Percentiles rank a stretch among this genome's conserved stretches.
Evolutionary conservation across 1,140 invertebrate genomes (phyloP).

Genomic region (Neodiprion fabricii): DNA sequence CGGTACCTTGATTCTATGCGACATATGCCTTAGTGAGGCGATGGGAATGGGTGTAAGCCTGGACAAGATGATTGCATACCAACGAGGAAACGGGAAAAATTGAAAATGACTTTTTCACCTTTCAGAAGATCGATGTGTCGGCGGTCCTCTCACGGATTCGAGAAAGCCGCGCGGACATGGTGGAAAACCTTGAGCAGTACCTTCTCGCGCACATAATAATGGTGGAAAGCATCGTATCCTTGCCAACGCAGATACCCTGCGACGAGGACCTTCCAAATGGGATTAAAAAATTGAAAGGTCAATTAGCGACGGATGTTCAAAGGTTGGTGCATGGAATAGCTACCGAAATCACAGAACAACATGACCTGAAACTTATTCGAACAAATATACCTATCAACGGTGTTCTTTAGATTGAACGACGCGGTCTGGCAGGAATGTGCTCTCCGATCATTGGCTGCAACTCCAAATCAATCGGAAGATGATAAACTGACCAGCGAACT

Average conservation of each 20-base stretch:
- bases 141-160: slow-evolving; percentile 33
- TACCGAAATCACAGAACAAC: too few species aligned
- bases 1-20: slow-evolving; percentile 70
- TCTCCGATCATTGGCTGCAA: slow-evolving; percentile 23
- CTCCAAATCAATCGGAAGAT: slow-evolving; percentile 26
- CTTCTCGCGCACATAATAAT: slow-evolving; percentile 44
- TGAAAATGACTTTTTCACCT: too few species aligned
- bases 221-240: slow-evolving; percentile 40
- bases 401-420: slow-evolving; percentile 33
- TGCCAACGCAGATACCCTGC: slow-evolving; percentile 37
- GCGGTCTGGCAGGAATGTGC: slow-evolving; percentile 40
- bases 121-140: slow-evolving; percentile 40
- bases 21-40: slow-evolving; percentile 43
- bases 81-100: background rate
- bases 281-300: slow-evolving; percentile 35
- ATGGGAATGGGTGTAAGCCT: slow-evolving; percentile 36
- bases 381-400: too few species aligned
- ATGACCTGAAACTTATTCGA: too few species aligned
- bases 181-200: slow-evolving; percentile 48
- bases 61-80: background rate
- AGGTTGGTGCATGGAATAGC: slow-evolving; percentile 25
- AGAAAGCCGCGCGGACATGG: slow-evolving; percentile 45
- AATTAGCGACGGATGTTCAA: slow-evolving; percentile 30
- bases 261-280: slow-evolving; percentile 29
- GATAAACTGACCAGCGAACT: slow-evolving; percentile 38